Conservation (phyloP, 2,888 invertebrate genomes). For the Diadegma fenestrale region DNA sequence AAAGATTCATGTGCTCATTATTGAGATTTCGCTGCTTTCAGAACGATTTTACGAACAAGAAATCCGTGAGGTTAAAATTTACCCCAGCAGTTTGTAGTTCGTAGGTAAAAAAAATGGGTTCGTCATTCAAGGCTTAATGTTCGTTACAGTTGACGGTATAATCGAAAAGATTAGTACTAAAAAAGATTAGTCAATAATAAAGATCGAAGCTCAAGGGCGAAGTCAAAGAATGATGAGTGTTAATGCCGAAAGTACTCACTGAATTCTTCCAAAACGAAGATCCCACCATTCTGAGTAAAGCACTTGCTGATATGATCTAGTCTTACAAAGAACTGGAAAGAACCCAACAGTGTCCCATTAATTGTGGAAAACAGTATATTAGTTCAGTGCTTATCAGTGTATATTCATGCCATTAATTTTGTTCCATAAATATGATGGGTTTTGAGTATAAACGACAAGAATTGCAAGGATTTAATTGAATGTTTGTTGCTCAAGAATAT, state of each 20-base stretch:
- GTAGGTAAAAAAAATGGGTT: no score
- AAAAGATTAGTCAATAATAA: slow-evolving; percentile 1
- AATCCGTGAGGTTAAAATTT: no score
- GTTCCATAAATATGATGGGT: slow-evolving; percentile 25
- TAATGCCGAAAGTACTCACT: slow-evolving; percentile 90
- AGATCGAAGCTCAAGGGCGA: slow-evolving; percentile 26
- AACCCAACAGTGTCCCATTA: slow-evolving; percentile 74
- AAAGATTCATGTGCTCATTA: no score
- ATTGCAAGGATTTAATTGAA: background rate
- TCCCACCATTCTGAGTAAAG: slow-evolving; percentile 99
- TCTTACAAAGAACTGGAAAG: slow-evolving; percentile 99
- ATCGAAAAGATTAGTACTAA: background rate
- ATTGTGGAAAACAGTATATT: slow-evolving; percentile 21
- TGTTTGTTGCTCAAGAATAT: background rate
- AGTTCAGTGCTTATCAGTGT: slow-evolving; percentile 18
- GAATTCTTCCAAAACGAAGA: slow-evolving; percentile 99
- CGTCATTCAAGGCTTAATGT: background rate
- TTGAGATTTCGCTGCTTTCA: no score
- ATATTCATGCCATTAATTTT: slow-evolving; percentile 50
- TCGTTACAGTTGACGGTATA: background rate
- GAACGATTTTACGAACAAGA: no score
- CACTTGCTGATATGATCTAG: slow-evolving; percentile 99
- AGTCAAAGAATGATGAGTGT: slow-evolving; percentile 43
- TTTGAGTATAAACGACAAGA: background rate
- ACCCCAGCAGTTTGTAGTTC: no score